Conservation (phyloP, 2,113 vertebrate species). For the Upupa epops region DNA sequence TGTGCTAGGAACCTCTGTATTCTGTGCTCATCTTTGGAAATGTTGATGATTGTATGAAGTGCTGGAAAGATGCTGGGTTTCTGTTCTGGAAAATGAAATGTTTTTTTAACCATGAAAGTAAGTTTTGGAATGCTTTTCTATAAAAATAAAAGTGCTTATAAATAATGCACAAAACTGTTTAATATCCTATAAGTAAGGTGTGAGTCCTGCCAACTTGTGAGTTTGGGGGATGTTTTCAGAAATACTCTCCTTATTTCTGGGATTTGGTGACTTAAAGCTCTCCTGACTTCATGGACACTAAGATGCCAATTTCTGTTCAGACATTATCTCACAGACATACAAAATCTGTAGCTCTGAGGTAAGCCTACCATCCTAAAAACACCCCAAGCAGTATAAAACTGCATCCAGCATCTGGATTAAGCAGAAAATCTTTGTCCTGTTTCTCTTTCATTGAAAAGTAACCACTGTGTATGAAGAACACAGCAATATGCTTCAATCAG, state of each 20-base stretch:
- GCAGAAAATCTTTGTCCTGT: not conserved
- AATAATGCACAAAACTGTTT: not conserved
- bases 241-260: not conserved
- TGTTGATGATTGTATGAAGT: accelerated
- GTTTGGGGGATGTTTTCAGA: not conserved
- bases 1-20: not conserved
- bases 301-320: not conserved
- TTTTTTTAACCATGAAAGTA: not conserved
- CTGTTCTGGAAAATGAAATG: not conserved
- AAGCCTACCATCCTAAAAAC: not conserved
- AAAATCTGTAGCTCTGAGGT: not conserved
- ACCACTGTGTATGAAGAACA: not conserved
- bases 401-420: not conserved
- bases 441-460: not conserved
- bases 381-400: not conserved
- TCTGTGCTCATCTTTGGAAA: not conserved
- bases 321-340: not conserved
- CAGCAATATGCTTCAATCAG: accelerated
- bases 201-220: not conserved
- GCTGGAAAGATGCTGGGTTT: not conserved
- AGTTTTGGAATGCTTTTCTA: not conserved
- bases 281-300: not conserved
- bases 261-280: not conserved
- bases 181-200: not conserved
- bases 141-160: not conserved